These are phyloP conservation scores for Camponotus pennsylvanicus DNA, from an alignment of 1,140 invertebrate genomes.

Conservation along the genomic window DNA sequence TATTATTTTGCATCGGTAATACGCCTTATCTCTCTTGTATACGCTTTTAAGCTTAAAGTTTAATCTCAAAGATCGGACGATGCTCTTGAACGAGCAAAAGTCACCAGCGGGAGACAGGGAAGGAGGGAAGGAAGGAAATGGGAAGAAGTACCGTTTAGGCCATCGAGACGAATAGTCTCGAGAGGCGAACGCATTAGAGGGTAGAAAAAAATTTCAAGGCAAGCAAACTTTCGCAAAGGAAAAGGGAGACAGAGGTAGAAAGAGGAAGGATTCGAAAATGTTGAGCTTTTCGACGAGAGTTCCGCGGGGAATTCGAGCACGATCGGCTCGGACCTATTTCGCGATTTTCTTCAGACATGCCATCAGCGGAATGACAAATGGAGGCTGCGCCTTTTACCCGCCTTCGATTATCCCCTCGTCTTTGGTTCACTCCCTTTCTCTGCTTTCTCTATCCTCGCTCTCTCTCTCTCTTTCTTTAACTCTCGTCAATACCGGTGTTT, in stretches of 20 bases:
- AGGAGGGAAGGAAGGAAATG: background rate
- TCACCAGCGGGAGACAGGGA: no score
- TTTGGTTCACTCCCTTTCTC: background rate
- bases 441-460: background rate
- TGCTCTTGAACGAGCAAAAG: background rate
- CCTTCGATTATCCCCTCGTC: slow-evolving; percentile 43
- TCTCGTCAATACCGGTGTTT: slow-evolving; percentile 36
- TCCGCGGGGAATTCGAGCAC: slow-evolving; percentile 55
- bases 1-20: background rate
- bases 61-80: background rate
- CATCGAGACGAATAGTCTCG: slow-evolving; percentile 23
- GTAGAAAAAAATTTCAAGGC: slow-evolving; percentile 24
- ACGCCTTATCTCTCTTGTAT: background rate
- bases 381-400: slow-evolving; percentile 42
- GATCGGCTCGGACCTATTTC: slow-evolving; percentile 60
- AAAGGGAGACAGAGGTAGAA: background rate
- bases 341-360: slow-evolving; percentile 61
- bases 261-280: slow-evolving; percentile 20
- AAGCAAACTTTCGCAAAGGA: slow-evolving; percentile 25
- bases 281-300: slow-evolving; percentile 55
- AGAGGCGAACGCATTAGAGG: background rate
- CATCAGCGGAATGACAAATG: slow-evolving; percentile 64
- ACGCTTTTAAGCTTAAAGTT: background rate
- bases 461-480: background rate
- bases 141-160: slow-evolving; percentile 33